Base-by-base conservation (phyloP, 1,140 invertebrate species). In the Probaryconus sp. region DNA sequence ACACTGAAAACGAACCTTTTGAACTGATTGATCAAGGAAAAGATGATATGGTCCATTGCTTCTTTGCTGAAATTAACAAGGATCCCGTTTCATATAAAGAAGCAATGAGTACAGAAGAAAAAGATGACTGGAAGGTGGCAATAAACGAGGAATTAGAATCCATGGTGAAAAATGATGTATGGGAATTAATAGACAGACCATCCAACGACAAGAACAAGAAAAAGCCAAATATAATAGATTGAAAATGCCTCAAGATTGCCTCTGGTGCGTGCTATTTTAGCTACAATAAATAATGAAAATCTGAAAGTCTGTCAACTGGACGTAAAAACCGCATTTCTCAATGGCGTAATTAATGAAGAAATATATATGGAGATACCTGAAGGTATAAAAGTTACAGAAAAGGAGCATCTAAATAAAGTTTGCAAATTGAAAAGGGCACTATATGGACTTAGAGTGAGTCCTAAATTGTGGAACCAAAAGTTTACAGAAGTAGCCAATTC, bases 101-200 rank as follows among this genome's bases (percentile, higher is more conserved):
- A 42, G 51, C 51, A n/a, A 55, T 55, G 21, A 2, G 16, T 1
- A 16, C 21, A n/a, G 10, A 40, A 28, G 51, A 55, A 26, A 42
- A 40, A 28, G 6, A 16, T 9, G 7, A 16, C 2, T 56, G 51
- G 24, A 11, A 11, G 10, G 28, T 13, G 1, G 37, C 37, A 2
- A 42, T 56, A 10, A 21, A 24, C 10, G 38, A 35, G 2, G 14
- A 58, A 35, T 31, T 58, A 1, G 13, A 40, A 20, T 55, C 51
- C 4, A 55, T 55, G 37, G 7, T 10, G 3, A 24, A 26, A 40
- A 42, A 55, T 42, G 1, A 55, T 5, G 38, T 42, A 6, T 17
- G 38, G 17, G 14, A 13, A 37, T 2, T 37, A 37, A 14, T 37
- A 1, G 14, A 37, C 7, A 1, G 33, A 11, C 21, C 21, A 3